Percentiles rank a stretch among this genome's conserved stretches.
phyloP scores from a whole-genome alignment of 2,113 vertebrate genomes.

The Hyaena hyaena region DNA sequence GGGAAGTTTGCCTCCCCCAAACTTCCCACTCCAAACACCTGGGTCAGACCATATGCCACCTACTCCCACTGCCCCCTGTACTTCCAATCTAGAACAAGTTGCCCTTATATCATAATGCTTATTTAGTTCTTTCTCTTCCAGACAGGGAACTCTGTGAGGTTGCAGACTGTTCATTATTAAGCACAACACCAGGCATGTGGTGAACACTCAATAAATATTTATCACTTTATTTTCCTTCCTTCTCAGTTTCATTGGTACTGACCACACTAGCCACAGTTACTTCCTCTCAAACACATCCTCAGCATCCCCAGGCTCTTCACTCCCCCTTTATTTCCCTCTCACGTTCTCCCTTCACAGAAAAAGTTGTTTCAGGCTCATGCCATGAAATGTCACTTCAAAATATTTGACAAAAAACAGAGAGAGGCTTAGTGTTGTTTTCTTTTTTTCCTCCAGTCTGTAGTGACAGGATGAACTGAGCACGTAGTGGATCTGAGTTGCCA shows the following conservation, averaged over 20 bases:
- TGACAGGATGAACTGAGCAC: conserved; percentile 73
- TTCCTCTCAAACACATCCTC: background rate
- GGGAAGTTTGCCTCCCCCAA: background rate
- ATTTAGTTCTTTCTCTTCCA: background rate
- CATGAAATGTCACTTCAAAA: conserved; percentile 61
- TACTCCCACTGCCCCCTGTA: no score
- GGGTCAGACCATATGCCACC: background rate
- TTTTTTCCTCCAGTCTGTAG: conserved; percentile 49
- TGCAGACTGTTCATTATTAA: background rate
- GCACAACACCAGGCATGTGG: background rate
- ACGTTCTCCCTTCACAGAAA: background rate
- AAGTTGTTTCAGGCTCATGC: conserved; percentile 42
- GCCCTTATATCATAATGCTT: background rate
- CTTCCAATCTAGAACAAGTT: background rate
- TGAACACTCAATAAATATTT: background rate
- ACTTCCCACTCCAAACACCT: no score
- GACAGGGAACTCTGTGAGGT: background rate
- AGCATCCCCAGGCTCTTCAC: background rate
- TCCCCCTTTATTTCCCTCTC: background rate
- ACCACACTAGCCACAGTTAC: background rate
- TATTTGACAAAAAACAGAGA: conserved; percentile 66
- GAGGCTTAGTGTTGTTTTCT: conserved; percentile 60
- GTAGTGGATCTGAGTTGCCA: conserved; percentile 80
- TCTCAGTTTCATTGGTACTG: background rate
- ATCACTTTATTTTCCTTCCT: background rate